These are phyloP conservation scores for Phania funesta DNA, from an alignment of 2,888 invertebrate species.

Conservation along the genomic window DNA sequence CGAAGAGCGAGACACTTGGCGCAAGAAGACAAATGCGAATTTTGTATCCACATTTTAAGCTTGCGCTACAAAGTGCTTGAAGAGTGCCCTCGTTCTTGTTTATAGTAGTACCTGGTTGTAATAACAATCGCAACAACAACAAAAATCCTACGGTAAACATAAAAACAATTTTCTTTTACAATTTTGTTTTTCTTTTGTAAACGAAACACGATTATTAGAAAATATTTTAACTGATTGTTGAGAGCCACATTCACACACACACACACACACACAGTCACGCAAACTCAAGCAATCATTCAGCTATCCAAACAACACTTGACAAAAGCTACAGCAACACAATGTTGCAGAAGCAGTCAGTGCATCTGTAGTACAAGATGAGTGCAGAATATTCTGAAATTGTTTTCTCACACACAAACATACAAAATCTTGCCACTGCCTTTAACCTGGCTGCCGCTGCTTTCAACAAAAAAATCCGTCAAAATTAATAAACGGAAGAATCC, in stretches of 20 bases:
- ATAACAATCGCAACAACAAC: slow-evolving; percentile 53
- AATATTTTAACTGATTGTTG: slow-evolving; percentile 67
- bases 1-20: slow-evolving; percentile 23
- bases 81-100: slow-evolving; percentile 26
- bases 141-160: slow-evolving; percentile 6
- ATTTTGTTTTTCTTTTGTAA: slow-evolving; percentile 1
- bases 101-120: slow-evolving; percentile 9
- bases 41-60: slow-evolving; percentile 25
- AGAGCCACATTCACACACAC: slow-evolving; percentile 40
- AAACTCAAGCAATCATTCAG: slow-evolving; percentile 22
- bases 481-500: slow-evolving; percentile 12
- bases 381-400: slow-evolving; percentile 39
- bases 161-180: slow-evolving; percentile 29
- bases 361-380: slow-evolving; percentile 50
- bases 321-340: slow-evolving; percentile 58
- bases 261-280: slow-evolving; percentile 32
- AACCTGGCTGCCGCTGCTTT: too few relatives aligned
- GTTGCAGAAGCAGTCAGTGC: slow-evolving; percentile 50
- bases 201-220: slow-evolving; percentile 65
- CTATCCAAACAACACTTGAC: slow-evolving; percentile 46
- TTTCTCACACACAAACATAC: slow-evolving; percentile 3
- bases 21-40: slow-evolving; percentile 40
- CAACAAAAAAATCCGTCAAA: slow-evolving; percentile 55
- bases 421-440: slow-evolving; percentile 10
- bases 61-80: slow-evolving; percentile 29